Base-by-base conservation (phyloP, 2,113 vertebrate species). In the Crypturellus undulatus region DNA sequence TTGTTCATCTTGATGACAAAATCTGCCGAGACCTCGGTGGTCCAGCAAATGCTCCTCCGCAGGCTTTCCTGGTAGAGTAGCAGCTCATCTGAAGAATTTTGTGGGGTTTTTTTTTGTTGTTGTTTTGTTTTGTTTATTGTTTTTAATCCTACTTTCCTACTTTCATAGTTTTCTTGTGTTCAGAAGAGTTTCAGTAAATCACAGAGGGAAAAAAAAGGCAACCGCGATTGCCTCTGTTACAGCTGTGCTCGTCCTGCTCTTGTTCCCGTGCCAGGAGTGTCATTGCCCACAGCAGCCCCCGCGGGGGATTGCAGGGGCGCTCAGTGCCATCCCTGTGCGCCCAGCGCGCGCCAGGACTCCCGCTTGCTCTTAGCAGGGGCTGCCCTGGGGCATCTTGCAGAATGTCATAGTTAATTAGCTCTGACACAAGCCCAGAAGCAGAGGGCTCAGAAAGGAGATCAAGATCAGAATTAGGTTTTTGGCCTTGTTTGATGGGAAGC, bases 211-310 rank as follows among this genome's bases (percentile, higher is more conserved):
- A 17, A 18, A 7, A 14, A 63, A 10, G 11, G 5, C 21, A 47
- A 22, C 60, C 51, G 38, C 8, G 1, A 8, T 14, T 79, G 12
- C 30, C 21, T 26, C 24, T 14, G 2, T 43, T 26, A 9, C 12
- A 32, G 36, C 36, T 49, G 2, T 51, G 38, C 54, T 6, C 6
- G n/a, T 34, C 14, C n/a, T 22, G 34, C 60, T 36, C 22, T 38
- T 25, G 28, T 34, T 51, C 28, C 19, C 25, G 19, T 18, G n/a
- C 17, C n/a, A 22, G 34, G 22, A 16, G n/a, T 7, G 0, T 3
- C 21, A 87, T n/a, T 8, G 42, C 1, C 6, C 60, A 1, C 6
- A 12, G 63, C 62, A 4, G 19, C 4, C 4, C 0, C 18, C n/a
- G n/a, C n/a, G n/a, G 17, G 34, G 40, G 34, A 9, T 19, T 12